A percentile compares a stretch with the other conserved stretches of the same genome.
phyloP scores from a whole-genome alignment of 2,797 vertebrate species.

The Argyrosomus regius region DNA sequence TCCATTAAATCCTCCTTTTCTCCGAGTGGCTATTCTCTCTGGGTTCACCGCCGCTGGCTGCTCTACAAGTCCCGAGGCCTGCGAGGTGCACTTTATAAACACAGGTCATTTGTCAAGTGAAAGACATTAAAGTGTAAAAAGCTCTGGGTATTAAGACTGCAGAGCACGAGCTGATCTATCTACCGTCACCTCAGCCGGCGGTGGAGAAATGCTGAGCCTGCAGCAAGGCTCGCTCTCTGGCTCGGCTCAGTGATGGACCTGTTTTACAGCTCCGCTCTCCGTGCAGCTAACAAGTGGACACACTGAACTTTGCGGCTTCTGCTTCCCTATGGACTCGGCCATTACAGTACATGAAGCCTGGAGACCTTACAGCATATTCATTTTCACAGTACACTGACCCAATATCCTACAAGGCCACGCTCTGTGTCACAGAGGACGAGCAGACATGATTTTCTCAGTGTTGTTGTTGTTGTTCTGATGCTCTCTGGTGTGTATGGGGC shows the following conservation, averaged over 20 bases:
- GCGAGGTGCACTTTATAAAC: constrained; percentile 48
- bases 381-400: constrained; percentile 51
- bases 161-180: constrained; percentile 54
- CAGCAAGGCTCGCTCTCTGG: constrained; percentile 29
- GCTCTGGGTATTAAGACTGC: constrained; percentile 56
- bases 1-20: constrained; percentile 23
- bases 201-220: constrained; percentile 68
- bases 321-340: constrained; percentile 35
- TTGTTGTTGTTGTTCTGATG: constrained; percentile 20
- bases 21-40: neutral
- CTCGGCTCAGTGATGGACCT: constrained; percentile 43
- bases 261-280: constrained; percentile 40
- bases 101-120: constrained; percentile 66
- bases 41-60: neutral
- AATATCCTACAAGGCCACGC: constrained; percentile 15
- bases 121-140: constrained; percentile 62
- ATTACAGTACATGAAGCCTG: constrained; percentile 28
- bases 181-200: constrained; percentile 18
- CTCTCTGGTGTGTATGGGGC: constrained; percentile 20
- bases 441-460: neutral
- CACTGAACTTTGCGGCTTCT: constrained; percentile 46
- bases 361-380: constrained; percentile 39
- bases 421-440: neutral
- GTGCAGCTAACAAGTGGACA: constrained; percentile 51
- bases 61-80: constrained; percentile 24